Evolutionary conservation across 1,140 invertebrate genomes (phyloP), one percentile per base, ranked within the genome.

Genomic region (Yoshiicerus persimilis): DNA sequence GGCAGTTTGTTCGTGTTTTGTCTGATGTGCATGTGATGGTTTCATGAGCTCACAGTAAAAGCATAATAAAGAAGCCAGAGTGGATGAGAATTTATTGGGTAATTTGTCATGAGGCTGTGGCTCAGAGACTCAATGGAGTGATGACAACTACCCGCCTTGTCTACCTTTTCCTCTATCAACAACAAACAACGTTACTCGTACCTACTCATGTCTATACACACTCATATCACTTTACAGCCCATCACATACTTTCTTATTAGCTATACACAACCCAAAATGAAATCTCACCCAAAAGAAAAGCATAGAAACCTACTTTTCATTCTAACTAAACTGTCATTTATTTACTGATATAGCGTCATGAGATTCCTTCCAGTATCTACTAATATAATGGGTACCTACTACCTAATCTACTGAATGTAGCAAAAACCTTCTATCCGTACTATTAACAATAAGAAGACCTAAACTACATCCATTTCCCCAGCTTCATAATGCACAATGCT

Each of bases 51-150:
- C 75, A 80, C 47, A 86, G 85, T 86, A 86, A 86, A 87, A 87
- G 47, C 70, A 83, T 87, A 87, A 85, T 88, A 85, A 85, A 85
- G 87, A 70, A 88, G 64, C 83, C 84, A 88, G 27, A 88, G 87
- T 64, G 70, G 84, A 86, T 86, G 87, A 80, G 70, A 84, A 88
- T 88, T 88, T 88, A 86, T 88, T 84, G 87, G 84, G 84, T 84
- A 88, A 88, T 88, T 88, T 86, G 87, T 88, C 87, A 88, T 88
- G 62, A 86, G 25, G 66, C 64, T 86, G 23, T 38, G 77, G 62
- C 75, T 80, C 30, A 23, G 11, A 80, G 75, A 32, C 80, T 75
- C 75, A 87, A 87, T 75, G 62, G 87, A 75, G 87, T 87, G 87
- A 87, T 87, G 87, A 84, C 39, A 84, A 84, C 87, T 41, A 86